Base-by-base conservation (phyloP, 2,888 invertebrate genomes). In the Pachycephus smyrnensis region DNA sequence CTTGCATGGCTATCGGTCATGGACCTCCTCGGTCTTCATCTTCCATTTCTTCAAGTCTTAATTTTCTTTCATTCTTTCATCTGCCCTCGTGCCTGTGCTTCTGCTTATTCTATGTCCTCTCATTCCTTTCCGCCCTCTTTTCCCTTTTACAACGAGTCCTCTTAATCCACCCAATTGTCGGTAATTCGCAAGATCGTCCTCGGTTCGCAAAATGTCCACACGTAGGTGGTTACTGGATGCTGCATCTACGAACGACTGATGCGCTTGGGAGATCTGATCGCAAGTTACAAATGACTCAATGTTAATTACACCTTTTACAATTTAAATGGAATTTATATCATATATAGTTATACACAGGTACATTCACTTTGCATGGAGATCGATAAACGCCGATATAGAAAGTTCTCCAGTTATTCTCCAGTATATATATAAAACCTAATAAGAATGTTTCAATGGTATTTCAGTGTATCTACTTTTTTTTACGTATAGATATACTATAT, bases 1-100 rank as follows among this genome's bases (percentile, higher is more conserved):
- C 76, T 75, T 75, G 71, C 78, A 76, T 33, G 6, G 71, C 71
- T 76, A 69, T 77, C 79, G 79, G 79, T 76, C 77, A 73, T 76
- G 76, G 76, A 76, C 76, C 79, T 76, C 74, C 74, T 40, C n/a
- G 35, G 40, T 68, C 71, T 78, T 55, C 76, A 37, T 55, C 40
- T 55, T 23, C 23, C 40, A 55, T 6, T 15, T 55, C 23, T 23
- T 15, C 9, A 55, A 55, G 15, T 55, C 40, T 55, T 55, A 55
- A 55, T 75, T 73, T 69, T 68, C 37, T 36, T 40, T 55, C 76
- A 75, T 74, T 73, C 73, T 71, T 32, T 36, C 74, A 35, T 78
- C 73, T 55, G 55, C 37, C 9, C 23, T 55, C 40, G 40, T 23
- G 40, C 23, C 40, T 23, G 2, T 55, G 1, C 68, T 68, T 76